Percentiles rank a stretch among this genome's conserved stretches.
These are phyloP conservation scores for Ursus arctos DNA, from an alignment of 2,113 vertebrate genomes.

Conservation along the genomic window DNA sequence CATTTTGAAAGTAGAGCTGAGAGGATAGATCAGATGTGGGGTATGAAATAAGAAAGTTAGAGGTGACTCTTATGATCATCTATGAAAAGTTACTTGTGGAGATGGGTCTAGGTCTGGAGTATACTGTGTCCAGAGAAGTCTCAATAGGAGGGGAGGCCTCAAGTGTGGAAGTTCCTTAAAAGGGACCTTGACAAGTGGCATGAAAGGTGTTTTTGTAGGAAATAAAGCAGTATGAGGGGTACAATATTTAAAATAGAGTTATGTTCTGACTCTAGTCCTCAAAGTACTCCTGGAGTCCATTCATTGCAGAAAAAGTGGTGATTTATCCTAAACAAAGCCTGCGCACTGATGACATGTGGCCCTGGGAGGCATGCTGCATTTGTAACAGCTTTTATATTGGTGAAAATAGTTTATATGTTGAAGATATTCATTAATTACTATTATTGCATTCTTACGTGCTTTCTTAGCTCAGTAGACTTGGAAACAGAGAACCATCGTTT, in stretches of 20 bases:
- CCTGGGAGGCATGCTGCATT: background rate
- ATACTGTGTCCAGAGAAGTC: background rate
- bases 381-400: background rate
- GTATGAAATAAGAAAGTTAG: background rate
- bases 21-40: background rate
- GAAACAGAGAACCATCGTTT: background rate
- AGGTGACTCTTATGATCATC: background rate
- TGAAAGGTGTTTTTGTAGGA: background rate
- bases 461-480: background rate
- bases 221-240: background rate
- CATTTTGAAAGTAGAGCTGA: background rate
- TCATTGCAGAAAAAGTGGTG: background rate
- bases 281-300: background rate
- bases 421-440: background rate
- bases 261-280: background rate
- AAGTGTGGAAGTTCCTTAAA: background rate
- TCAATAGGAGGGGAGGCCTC: background rate
- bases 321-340: background rate
- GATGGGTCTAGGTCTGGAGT: background rate
- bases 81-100: background rate
- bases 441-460: background rate
- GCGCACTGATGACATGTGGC: background rate
- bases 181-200: constrained; percentile 7
- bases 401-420: background rate
- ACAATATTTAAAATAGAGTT: background rate